phyloP scores from a whole-genome alignment of 2,888 invertebrate genomes.

The Nomada goodeniana region DNA sequence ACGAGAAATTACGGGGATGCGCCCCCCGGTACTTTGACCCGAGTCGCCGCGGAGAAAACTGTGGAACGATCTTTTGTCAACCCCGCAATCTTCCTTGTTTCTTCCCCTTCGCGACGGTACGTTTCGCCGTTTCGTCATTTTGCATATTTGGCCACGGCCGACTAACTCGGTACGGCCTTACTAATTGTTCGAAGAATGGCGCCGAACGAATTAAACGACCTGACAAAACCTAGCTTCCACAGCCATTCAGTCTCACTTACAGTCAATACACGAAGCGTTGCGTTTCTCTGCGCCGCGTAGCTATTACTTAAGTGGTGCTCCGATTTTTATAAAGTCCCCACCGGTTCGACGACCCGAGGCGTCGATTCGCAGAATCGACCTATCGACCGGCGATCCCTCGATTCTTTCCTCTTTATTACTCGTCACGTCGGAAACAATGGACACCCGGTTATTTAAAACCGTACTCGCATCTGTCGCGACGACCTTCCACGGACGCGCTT shows the following conservation, averaged over 20 bases:
- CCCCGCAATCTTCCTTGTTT: not conserved
- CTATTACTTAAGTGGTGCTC: conserved; percentile 1
- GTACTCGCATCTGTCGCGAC: conserved; percentile 39
- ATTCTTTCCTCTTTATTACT: not conserved
- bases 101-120: not conserved
- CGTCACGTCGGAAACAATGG: conserved; percentile 31
- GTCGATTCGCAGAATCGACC: conserved; percentile 5
- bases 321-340: not conserved
- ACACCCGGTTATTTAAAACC: conserved; percentile 44
- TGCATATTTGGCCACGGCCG: not conserved
- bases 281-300: not conserved
- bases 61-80: not conserved
- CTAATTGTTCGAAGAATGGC: conserved; percentile 58
- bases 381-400: not conserved
- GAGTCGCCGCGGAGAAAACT: not conserved
- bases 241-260: conserved; percentile 68
- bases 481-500: conserved; percentile 17
- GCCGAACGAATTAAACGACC: conserved; percentile 59
- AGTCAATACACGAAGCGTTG: conserved; percentile 15
- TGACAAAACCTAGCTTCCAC: conserved; percentile 67
- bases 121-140: not conserved
- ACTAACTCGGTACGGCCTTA: conserved; percentile 25
- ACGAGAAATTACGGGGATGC: not conserved
- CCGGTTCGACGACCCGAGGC: not conserved
- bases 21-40: not conserved